These are phyloP conservation scores for Lampris megalopsis DNA, from an alignment of 2,113 vertebrate species.

Conservation along the genomic window DNA sequence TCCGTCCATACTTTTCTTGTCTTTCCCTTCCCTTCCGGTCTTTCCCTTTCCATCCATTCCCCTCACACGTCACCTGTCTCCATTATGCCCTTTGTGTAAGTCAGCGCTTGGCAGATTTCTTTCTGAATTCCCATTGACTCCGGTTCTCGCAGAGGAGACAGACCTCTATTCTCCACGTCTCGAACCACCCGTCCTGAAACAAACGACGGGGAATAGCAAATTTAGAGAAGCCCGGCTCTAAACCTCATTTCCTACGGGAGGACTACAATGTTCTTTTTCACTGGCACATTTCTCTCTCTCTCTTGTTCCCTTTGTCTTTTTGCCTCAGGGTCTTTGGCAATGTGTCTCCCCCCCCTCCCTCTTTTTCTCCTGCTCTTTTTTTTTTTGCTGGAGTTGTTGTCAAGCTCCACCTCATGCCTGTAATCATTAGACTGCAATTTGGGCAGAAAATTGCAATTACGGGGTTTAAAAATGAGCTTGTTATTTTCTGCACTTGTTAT, in stretches of 20 bases:
- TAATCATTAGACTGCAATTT: conserved; percentile 73
- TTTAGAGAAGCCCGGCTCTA: conserved; percentile 56
- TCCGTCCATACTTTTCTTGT: not conserved
- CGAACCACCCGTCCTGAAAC: conserved; percentile 36
- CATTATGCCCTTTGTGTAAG: conserved; percentile 42
- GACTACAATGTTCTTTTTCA: conserved; percentile 24
- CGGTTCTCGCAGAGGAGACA: conserved; percentile 38
- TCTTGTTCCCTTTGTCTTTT: not conserved
- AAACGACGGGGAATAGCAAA: conserved; percentile 58
- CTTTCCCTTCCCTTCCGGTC: not conserved
- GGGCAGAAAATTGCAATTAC: conserved; percentile 71
- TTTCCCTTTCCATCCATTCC: not conserved
- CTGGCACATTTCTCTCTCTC: conserved; percentile 21
- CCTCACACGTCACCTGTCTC: not conserved
- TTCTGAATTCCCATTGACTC: conserved; percentile 63
- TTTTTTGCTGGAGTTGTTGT: conserved; percentile 52
- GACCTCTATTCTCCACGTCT: conserved; percentile 55
- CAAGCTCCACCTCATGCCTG: conserved; percentile 56
- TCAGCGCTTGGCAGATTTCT: conserved; percentile 61
- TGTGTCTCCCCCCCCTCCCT: conserved; percentile 14
- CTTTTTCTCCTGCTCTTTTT: not conserved
- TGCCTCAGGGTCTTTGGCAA: conserved; percentile 32
- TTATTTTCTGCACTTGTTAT: conserved; percentile 59
- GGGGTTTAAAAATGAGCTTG: conserved; percentile 43
- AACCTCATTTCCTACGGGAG: conserved; percentile 29